Evolutionary conservation across 2,888 invertebrate genomes (phyloP).

Genomic region (Marasmarcha lunaedactyla): DNA sequence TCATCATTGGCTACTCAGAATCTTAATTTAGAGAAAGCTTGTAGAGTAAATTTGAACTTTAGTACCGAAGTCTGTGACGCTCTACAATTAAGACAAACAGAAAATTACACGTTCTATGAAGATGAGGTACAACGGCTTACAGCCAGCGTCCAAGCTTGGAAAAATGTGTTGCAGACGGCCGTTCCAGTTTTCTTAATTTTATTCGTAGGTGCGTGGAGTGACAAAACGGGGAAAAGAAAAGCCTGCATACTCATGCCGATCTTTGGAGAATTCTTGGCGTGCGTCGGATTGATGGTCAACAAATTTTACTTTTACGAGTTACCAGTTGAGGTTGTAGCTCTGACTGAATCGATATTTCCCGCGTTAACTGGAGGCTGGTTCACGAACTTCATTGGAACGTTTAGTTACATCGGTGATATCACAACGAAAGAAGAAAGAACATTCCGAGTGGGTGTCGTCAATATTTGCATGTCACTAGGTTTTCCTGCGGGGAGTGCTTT

Average conservation of each 20-base stretch:
- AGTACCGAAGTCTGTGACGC: slow-evolving; percentile 76
- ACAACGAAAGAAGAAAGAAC: slow-evolving; percentile 85
- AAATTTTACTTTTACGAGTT: slow-evolving; percentile 79
- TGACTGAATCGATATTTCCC: slow-evolving; percentile 84
- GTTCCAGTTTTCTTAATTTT: slow-evolving; percentile 78
- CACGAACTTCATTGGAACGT: slow-evolving; percentile 87
- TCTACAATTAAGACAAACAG: slow-evolving; percentile 73
- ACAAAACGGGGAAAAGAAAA: slow-evolving; percentile 70
- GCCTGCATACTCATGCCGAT: slow-evolving; percentile 81
- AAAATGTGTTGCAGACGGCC: slow-evolving; percentile 78
- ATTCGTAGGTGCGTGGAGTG: slow-evolving; percentile 80
- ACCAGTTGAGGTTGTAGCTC: slow-evolving; percentile 82
- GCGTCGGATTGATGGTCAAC: slow-evolving; percentile 76
- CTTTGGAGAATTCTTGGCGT: slow-evolving; percentile 76
- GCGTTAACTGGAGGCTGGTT: slow-evolving; percentile 89
- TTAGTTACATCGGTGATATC: slow-evolving; percentile 89
- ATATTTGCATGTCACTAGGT: slow-evolving; percentile 87
- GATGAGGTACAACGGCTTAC: slow-evolving; percentile 72
- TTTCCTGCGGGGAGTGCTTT: slow-evolving; percentile 89
- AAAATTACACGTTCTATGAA: slow-evolving; percentile 44
- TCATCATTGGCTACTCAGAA: slow-evolving; percentile 86
- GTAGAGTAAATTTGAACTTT: slow-evolving; percentile 78
- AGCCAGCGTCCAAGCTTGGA: slow-evolving; percentile 80
- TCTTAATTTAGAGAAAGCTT: slow-evolving; percentile 78
- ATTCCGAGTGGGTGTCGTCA: slow-evolving; percentile 85